These are phyloP conservation scores for Nettapus auritus DNA, from an alignment of 2,113 vertebrate species.

Conservation along the genomic window DNA sequence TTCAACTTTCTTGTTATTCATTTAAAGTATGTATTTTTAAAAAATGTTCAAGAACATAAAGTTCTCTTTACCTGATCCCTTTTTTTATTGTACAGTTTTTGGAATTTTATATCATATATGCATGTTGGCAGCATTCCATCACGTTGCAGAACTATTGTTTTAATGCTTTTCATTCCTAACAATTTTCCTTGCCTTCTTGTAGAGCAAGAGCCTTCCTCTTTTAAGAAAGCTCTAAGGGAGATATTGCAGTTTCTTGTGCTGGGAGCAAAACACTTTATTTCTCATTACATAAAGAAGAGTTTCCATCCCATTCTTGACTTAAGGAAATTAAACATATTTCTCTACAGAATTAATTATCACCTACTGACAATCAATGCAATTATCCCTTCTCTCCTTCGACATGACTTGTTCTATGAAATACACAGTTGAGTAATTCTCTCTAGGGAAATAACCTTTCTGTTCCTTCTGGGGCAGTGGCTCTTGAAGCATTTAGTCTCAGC, in stretches of 20 bases:
- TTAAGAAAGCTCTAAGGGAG: background rate
- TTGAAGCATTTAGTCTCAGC: slow-evolving; percentile 56
- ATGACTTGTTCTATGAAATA: slow-evolving; percentile 56
- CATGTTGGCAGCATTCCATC: background rate
- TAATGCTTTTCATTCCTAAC: background rate
- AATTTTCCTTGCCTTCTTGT: background rate
- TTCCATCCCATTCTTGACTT: slow-evolving; percentile 50
- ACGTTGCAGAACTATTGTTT: background rate
- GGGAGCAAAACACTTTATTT: slow-evolving; percentile 25
- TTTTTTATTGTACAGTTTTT: background rate
- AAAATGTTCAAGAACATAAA: background rate
- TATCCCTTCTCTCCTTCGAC: slow-evolving; percentile 61
- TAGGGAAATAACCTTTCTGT: slow-evolving; percentile 63
- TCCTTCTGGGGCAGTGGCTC: slow-evolving; percentile 28
- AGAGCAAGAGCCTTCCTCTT: too few species aligned
- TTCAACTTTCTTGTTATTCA: background rate
- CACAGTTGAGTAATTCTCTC: slow-evolving; percentile 56
- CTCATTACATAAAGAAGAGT: slow-evolving; percentile 43
- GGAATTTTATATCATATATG: background rate
- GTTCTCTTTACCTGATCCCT: background rate
- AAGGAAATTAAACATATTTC: slow-evolving; percentile 54
- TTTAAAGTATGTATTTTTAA: background rate
- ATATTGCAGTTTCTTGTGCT: background rate
- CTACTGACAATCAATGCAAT: slow-evolving; percentile 68
- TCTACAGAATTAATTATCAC: slow-evolving; percentile 69